phyloP scores from a whole-genome alignment of 2,797 vertebrate species.

The Eulemur rubriventer region DNA sequence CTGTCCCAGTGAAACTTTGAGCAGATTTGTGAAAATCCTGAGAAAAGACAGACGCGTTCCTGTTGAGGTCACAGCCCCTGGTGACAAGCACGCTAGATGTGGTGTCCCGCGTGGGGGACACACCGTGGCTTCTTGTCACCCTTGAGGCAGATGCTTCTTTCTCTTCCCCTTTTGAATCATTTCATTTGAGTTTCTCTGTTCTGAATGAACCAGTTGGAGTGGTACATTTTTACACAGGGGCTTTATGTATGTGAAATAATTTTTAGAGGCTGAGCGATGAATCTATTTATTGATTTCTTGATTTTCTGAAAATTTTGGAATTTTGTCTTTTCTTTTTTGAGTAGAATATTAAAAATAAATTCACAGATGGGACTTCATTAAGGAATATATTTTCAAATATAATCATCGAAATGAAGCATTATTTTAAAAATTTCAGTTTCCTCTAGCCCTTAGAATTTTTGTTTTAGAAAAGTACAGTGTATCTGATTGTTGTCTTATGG shows the following conservation, averaged over 20 bases:
- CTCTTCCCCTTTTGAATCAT: conserved; percentile 70
- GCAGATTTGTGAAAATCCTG: not conserved
- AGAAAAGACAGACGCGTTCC: not conserved
- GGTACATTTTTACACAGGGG: conserved; percentile 18
- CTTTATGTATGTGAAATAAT: not conserved
- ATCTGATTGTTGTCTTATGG: not conserved
- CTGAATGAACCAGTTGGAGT: conserved; percentile 70
- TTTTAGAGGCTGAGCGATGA: not conserved
- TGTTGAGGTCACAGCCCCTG: not conserved
- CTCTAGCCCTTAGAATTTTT: not conserved
- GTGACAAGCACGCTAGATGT: conserved; percentile 32
- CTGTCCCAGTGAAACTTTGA: not conserved
- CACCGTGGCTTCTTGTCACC: conserved; percentile 59
- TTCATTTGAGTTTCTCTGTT: conserved; percentile 74
- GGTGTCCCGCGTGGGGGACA: conserved; percentile 51
- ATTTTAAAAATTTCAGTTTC: not conserved
- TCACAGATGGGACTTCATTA: not conserved
- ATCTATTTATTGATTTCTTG: not conserved
- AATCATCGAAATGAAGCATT: not conserved
- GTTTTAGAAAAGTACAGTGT: not conserved
- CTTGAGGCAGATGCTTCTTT: conserved; percentile 71
- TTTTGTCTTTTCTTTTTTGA: not conserved
- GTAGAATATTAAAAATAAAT: not conserved
- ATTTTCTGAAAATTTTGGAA: conserved; percentile 4
- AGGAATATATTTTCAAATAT: conserved; percentile 13